Conservation (phyloP, 2,888 invertebrate species). For the Lottia gigantea region DNA sequence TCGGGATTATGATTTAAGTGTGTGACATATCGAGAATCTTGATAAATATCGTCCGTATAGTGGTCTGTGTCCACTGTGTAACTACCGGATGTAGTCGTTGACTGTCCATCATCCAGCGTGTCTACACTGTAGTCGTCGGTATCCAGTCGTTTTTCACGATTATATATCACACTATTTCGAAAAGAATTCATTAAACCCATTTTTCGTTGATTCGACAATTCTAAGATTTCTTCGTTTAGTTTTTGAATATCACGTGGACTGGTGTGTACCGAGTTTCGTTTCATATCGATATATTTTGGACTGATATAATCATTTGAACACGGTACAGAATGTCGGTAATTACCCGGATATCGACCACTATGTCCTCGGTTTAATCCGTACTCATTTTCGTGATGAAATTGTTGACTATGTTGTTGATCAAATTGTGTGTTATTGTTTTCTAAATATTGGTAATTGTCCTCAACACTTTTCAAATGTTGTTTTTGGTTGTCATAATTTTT, state of each 20-base stretch:
- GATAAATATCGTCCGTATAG: not conserved
- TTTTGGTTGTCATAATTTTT: not conserved
- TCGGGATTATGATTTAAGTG: not conserved
- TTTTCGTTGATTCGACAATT: not conserved
- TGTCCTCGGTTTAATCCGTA: not conserved
- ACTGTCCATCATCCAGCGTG: not conserved
- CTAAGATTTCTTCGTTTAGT: not conserved
- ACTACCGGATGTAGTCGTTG: not conserved
- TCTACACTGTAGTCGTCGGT: not conserved
- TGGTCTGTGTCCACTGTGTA: not conserved
- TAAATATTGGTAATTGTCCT: slow-evolving; percentile 3
- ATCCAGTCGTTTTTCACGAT: not conserved
- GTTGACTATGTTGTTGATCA: not conserved
- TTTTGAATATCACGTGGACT: no score
- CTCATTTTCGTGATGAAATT: not conserved
- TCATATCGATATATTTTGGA: no score
- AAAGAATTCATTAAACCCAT: not conserved
- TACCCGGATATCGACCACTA: not conserved
- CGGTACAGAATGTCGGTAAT: not conserved
- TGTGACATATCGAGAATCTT: not conserved
- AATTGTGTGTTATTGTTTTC: not conserved
- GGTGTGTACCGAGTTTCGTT: no score
- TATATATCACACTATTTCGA: slow-evolving; percentile 1
- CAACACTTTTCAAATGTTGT: not conserved
- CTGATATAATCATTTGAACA: no score